Conservation (phyloP, 1,140 invertebrate genomes). For the Leptopilina boulardi region DNA sequence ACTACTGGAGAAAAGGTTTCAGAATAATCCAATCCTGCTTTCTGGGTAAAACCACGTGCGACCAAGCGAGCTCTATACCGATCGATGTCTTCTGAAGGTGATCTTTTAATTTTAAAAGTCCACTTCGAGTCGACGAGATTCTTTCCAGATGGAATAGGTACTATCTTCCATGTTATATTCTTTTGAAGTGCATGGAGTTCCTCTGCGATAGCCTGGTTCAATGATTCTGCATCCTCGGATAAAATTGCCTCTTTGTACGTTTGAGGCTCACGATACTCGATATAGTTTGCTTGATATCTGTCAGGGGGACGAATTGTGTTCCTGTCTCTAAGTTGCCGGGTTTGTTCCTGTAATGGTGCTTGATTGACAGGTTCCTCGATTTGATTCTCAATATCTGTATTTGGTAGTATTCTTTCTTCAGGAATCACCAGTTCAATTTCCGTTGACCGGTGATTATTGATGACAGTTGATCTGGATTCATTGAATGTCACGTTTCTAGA, state of each 20-base stretch:
- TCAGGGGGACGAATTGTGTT: background rate
- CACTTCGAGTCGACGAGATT: constrained; percentile 62
- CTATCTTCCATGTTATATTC: constrained; percentile 50
- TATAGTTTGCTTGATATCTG: constrained; percentile 40
- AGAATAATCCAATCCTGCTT: constrained; percentile 58
- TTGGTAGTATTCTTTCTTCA: background rate
- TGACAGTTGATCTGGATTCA: constrained; percentile 39
- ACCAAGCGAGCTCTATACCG: constrained; percentile 70
- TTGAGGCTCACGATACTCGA: constrained; percentile 38
- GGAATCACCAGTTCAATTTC: background rate
- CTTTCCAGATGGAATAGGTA: constrained; percentile 30
- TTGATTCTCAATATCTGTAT: background rate
- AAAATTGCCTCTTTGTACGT: constrained; percentile 47
- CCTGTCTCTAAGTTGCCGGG: constrained; percentile 19
- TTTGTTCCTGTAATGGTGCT: background rate
- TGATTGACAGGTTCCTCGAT: background rate
- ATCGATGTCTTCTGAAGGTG: constrained; percentile 50
- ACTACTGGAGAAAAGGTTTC: constrained; percentile 62
- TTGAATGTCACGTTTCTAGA: constrained; percentile 61
- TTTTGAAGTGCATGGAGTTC: constrained; percentile 48
- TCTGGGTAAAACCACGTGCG: constrained; percentile 60
- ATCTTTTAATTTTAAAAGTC: constrained; percentile 62
- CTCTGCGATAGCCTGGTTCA: constrained; percentile 48
- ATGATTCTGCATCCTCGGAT: constrained; percentile 38
- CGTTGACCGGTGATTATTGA: background rate